Percentiles rank a stretch among this genome's conserved stretches.
phyloP scores from a whole-genome alignment of 2,797 vertebrate genomes.

The Protosalanx chinensis region DNA sequence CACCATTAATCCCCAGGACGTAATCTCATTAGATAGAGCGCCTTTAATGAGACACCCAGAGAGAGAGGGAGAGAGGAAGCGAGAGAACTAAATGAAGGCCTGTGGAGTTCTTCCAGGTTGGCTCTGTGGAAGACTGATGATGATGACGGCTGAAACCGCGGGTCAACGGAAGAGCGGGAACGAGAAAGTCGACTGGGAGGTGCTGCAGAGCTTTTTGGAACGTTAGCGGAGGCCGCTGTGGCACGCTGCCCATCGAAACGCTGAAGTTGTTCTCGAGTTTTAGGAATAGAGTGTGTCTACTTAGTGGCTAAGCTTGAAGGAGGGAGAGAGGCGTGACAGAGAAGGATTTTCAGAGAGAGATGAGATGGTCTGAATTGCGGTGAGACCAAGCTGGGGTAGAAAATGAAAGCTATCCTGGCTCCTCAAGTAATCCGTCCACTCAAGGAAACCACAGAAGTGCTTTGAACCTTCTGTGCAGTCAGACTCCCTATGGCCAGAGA shows the following conservation, averaged over 20 bases:
- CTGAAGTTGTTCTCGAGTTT: neutral
- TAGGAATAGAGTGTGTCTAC: neutral
- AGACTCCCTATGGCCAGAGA: no score
- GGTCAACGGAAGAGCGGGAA: conserved; percentile 34
- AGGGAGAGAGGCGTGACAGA: no score
- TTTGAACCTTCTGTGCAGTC: no score
- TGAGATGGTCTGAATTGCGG: no score
- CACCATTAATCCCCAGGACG: conserved; percentile 76
- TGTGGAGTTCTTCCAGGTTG: conserved; percentile 48
- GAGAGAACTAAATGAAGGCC: conserved; percentile 47
- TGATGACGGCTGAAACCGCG: conserved; percentile 51
- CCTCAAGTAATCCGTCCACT: no score
- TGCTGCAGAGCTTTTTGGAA: neutral
- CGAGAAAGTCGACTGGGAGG: neutral
- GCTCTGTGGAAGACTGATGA: conserved; percentile 52
- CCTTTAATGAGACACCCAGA: conserved; percentile 75
- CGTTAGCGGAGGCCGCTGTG: neutral
- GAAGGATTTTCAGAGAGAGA: no score
- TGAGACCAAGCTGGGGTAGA: no score
- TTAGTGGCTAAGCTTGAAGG: no score
- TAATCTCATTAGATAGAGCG: conserved; percentile 77
- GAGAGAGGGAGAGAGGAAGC: conserved; percentile 45
- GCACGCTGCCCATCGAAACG: neutral
- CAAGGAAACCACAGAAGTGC: no score
- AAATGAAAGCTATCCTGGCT: no score